Percentiles rank a stretch among this genome's conserved stretches.
phyloP scores from a whole-genome alignment of 1,140 invertebrate genomes.

The Cydia splendana region DNA sequence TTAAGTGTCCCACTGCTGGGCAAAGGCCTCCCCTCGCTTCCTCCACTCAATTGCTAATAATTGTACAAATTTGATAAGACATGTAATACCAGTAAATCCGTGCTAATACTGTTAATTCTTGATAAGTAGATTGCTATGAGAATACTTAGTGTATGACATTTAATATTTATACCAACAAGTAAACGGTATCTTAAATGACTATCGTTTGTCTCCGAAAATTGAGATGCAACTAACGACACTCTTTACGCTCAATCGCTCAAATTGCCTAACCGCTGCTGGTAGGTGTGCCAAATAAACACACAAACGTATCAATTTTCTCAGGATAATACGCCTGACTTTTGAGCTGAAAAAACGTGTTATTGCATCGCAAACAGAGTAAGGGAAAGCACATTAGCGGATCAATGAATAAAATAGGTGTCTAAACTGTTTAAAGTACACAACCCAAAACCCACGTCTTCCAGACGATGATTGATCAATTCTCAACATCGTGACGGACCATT shows the following conservation, averaged over 20 bases:
- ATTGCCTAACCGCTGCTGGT: too few relatives aligned
- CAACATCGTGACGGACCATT: slow-evolving; percentile 40
- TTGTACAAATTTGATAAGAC: neutral
- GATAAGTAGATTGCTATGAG: neutral
- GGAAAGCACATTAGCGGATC: neutral
- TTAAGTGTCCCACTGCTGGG: too few relatives aligned
- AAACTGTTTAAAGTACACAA: neutral
- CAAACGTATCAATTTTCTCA: too few relatives aligned
- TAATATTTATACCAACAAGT: too few relatives aligned
- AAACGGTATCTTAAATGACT: too few relatives aligned
- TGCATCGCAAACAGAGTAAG: neutral
- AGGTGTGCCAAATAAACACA: too few relatives aligned
- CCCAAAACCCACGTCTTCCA: slow-evolving; percentile 16
- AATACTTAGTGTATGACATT: too few relatives aligned
- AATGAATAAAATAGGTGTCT: neutral
- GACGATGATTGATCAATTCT: slow-evolving; percentile 27
- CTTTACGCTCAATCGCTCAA: too few relatives aligned
- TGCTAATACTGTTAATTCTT: neutral
- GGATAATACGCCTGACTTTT: too few relatives aligned
- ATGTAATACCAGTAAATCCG: neutral
- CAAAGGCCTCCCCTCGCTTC: too few relatives aligned
- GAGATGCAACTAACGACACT: too few relatives aligned
- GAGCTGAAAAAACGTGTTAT: neutral
- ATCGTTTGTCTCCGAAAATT: too few relatives aligned
- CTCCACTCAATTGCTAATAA: neutral